Conservation (phyloP, 2,113 vertebrate species). For the Dendrocopos noguchii region DNA sequence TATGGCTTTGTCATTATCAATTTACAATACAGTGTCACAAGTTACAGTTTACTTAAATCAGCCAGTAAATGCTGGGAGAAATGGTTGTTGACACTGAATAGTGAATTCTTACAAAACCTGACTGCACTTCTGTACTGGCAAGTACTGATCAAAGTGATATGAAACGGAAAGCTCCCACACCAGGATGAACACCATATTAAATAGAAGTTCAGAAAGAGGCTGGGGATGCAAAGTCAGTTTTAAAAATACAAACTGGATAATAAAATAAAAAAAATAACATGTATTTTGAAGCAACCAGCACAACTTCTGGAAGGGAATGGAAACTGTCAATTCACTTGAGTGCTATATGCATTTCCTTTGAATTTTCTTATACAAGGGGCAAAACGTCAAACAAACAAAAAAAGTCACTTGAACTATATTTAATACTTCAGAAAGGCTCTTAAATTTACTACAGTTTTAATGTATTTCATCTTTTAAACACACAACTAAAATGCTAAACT, state of each 20-base stretch:
- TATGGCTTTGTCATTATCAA: background rate
- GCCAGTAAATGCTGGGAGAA: conserved; percentile 12
- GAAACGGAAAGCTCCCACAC: conserved; percentile 55
- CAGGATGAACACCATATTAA: conserved; percentile 45
- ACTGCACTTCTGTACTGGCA: conserved; percentile 41
- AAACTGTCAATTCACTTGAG: conserved; percentile 13
- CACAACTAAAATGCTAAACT: conserved; percentile 28
- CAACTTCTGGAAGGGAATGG: background rate
- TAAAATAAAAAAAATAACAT: conserved; percentile 47
- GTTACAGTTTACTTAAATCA: conserved; percentile 48
- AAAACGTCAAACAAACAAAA: conserved; percentile 35
- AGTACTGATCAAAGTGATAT: conserved; percentile 47
- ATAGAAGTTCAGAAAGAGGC: conserved; percentile 43
- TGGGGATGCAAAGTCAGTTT: conserved; percentile 48
- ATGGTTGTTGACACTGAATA: conserved; percentile 28
- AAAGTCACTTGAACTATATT: conserved; percentile 7
- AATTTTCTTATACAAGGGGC: conserved; percentile 20
- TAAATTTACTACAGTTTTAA: conserved; percentile 47
- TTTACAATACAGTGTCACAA: conserved; percentile 53
- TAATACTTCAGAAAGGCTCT: conserved; percentile 54
- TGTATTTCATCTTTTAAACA: conserved; percentile 34
- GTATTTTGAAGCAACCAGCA: conserved; percentile 38
- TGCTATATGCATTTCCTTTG: background rate
- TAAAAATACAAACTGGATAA: conserved; percentile 53
- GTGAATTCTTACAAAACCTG: conserved; percentile 49